Base-by-base conservation (phyloP, 1,140 invertebrate species). In the Colletes latitarsis region DNA sequence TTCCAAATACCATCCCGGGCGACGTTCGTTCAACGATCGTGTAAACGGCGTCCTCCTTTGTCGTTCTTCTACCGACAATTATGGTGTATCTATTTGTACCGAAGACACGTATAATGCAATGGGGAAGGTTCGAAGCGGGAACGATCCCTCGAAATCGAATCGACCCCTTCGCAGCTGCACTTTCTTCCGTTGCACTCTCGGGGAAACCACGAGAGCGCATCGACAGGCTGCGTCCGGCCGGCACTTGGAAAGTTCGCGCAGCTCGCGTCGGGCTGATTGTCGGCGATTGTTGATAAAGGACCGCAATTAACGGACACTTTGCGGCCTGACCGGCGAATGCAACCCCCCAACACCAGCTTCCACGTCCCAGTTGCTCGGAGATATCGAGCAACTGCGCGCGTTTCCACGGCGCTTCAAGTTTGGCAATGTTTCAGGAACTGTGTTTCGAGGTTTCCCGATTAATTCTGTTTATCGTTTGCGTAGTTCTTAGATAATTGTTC, bases 281-380 rank as follows among this genome's bases (percentile, higher is more conserved):
- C 43, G 46, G 0, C 6, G 75, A 77, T 71, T n/a, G 57, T 52
- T 64, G 76, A 30, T 30, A 72, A 78, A 78, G 58, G 68, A 43
- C 30, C 14, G 30, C 76, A 70, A 78, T 72, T 78, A 72, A 71
- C 49, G 57, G 57, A 63, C 76, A 49, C 76, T 72, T 72, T 72
- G 76, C 68, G 41, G 68, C 14, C n/a, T 46, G 17, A 52, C 30
- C 43, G 46, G 15, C 14, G 9, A 52, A 60, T 17, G 21, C 66
- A 12, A 76, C 6, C 30, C 9, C 14, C 17, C 10, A 12, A 9
- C 15, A 3, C 19, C 9, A 14, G 12, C 39, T 6, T 6, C 52
- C 14, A n/a, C 19, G 64, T n/a, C 46, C 55, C 41, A 41, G 19
- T 43, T 4, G n/a, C 43, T 30, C 41, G 5, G 15, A 49, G 12